Conservation (phyloP, 2,797 vertebrate genomes). For the Emydoidea blandingii region DNA sequence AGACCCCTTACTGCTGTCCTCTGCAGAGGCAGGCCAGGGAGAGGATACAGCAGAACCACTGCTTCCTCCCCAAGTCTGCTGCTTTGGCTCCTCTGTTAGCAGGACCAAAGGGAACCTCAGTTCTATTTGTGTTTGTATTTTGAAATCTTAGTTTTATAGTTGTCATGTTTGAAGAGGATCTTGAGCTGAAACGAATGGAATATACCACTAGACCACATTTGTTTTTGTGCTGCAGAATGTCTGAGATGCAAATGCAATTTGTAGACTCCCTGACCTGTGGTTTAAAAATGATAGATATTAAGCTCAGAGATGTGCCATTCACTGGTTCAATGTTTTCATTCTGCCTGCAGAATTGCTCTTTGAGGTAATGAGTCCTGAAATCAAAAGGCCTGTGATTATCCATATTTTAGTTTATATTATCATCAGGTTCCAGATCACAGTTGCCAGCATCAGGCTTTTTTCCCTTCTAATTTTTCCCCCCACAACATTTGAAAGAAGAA, state of each 20-base stretch:
- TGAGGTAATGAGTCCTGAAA: slow-evolving; percentile 28
- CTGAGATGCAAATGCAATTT: not conserved
- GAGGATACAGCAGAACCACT: not conserved
- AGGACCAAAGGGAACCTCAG: not conserved
- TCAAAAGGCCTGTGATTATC: slow-evolving; percentile 24
- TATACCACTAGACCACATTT: not conserved
- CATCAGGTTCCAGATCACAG: not conserved
- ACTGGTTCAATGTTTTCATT: not conserved
- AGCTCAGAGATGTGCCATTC: not conserved
- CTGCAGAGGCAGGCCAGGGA: not conserved
- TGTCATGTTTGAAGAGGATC: not conserved
- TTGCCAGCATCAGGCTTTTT: not conserved
- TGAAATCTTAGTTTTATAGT: not conserved
- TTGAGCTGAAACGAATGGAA: not conserved
- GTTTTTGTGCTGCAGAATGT: not conserved
- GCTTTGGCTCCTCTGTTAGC: not conserved
- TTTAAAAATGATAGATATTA: not conserved
- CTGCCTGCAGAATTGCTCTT: slow-evolving; percentile 21
- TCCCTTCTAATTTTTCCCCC: not conserved
- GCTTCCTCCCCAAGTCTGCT: not conserved
- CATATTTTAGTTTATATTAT: not conserved
- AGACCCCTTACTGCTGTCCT: not conserved
- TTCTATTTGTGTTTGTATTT: not conserved
- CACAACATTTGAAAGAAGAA: not conserved
- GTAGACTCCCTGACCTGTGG: not conserved